Base-by-base conservation (phyloP, 2,888 invertebrate genomes). In the Willowsia nigromaculata region DNA sequence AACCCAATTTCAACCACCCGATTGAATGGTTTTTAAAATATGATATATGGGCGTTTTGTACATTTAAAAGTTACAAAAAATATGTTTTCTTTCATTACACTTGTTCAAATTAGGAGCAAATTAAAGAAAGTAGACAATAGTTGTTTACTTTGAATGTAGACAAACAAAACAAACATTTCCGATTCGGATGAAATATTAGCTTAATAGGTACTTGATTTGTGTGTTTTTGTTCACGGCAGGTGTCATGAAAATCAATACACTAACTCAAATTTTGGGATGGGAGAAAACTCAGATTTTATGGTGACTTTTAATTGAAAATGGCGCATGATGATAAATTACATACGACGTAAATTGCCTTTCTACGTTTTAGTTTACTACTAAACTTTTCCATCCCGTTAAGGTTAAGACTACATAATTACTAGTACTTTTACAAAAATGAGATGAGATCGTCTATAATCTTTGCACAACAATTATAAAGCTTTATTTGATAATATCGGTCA, bases 131-230 rank as follows among this genome's bases (percentile, higher is more conserved):
- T 30, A 40, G 9, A 71, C 71, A 40, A 71, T 1, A 37, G 11
- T 40, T 22, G 11, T n/a, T 15, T n/a, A 65, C 4, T 30, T 37
- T 37, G 11, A 40, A 37, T 22, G 40, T 37, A 11, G 22, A 37
- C 71, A n/a, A 65, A 65, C 33, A 65, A 27, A 47, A 50, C 3
- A 9, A 18, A 6, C 25, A 13, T 76, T 76, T 76, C 76, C 76
- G 76, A 27, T 50, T 76, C 13, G 50, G 50, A 50, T 76, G 50
- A 76, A 50, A 47, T 27, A 30, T 15, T 76, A 2, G 50, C 25
- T 76, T 76, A 76, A 76, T 50, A 50, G 18, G 27, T 30, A 27
- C n/a, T 76, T 74, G n/a, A n/a, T 27, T 40, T 74, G 74, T 22
- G 37, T 33, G 7, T 53, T 53, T 1, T 22, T 22, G 43, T 1